Conservation (phyloP, 2,888 invertebrate species). For the Ornithoptera priamus region DNA sequence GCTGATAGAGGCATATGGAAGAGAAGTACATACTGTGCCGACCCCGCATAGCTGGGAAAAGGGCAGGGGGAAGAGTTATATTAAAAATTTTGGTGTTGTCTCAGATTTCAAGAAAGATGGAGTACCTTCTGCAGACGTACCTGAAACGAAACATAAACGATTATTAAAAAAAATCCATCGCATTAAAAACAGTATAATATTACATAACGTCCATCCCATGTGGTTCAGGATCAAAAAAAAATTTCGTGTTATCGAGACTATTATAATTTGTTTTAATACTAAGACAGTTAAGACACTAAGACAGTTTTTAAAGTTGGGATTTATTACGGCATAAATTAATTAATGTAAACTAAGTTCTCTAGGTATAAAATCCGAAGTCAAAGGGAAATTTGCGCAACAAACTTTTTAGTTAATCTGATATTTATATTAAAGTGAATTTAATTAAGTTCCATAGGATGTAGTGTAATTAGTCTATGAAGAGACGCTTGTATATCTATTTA, state of each 20-base stretch:
- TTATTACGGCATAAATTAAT: not conserved
- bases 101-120: not conserved
- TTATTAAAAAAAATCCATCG: not conserved
- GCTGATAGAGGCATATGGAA: too few relatives aligned
- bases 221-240: too few relatives aligned
- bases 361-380: not conserved
- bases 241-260: not conserved
- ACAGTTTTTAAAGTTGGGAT: not conserved
- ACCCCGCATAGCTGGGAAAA: too few relatives aligned
- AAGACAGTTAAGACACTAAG: too few relatives aligned
- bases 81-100: not conserved
- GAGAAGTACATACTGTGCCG: too few relatives aligned
- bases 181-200: too few relatives aligned
- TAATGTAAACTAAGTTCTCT: not conserved
- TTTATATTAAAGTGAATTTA: conserved; percentile 2
- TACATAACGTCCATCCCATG: too few relatives aligned
- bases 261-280: not conserved
- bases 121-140: conserved; percentile 2
- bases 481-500: not conserved
- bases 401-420: conserved; percentile 7
- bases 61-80: too few relatives aligned
- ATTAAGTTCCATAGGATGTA: not conserved
- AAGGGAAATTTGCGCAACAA: conserved; percentile 6
- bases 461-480: not conserved
- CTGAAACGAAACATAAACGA: not conserved